Evolutionary conservation across 2,797 vertebrate species (phyloP), one percentile per base, ranked within the genome.

Genomic region (Falco columbarius): DNA sequence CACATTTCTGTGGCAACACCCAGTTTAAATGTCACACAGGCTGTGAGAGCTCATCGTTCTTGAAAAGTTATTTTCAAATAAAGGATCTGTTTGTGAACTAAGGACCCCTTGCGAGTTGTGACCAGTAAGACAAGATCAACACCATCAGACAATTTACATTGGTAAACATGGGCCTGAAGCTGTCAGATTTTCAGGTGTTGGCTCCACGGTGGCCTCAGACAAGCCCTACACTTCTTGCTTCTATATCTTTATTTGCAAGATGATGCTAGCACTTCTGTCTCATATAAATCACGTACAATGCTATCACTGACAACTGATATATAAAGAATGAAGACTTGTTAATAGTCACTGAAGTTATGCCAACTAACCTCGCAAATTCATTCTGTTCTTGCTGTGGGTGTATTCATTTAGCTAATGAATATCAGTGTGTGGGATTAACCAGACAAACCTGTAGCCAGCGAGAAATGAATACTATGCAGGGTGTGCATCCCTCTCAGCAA

Each of bases 381-480:
- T 51, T 89, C 85, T 86, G 47, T 68, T 83, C 81, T 81, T 74
- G 34, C 54, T 80, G 65, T 68, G 91, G 76, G 89, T 91, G 93
- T 81, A 86, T 81, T 88, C 70, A 62, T 83, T 89, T 66, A 81
- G 79, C 27, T 82, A 93, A 94, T 47, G 49, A 93, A 90, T 51
- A 94, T 75, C 89, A 67, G 56, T 75, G 82, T 58, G 79, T 65
- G 62, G 80, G 65, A 90, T 83, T 86, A 95, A 97, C 87, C 85
- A 74, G 87, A 90, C 68, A 91, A 95, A 95, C 91, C 87, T 95
- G 96, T 66, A 96, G 71, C 47, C 40, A 26, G 67, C 15, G 61
- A 92, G 79, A 90, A 90, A 93, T 52, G 14, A 91, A 58, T 56
- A 68, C 61, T 88, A 30, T 61, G 72, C 62, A 92, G 93, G 95